Percentiles rank a stretch among this genome's conserved stretches.
phyloP scores from a whole-genome alignment of 2,888 invertebrate genomes.

The Rugalucina vietnamica region DNA sequence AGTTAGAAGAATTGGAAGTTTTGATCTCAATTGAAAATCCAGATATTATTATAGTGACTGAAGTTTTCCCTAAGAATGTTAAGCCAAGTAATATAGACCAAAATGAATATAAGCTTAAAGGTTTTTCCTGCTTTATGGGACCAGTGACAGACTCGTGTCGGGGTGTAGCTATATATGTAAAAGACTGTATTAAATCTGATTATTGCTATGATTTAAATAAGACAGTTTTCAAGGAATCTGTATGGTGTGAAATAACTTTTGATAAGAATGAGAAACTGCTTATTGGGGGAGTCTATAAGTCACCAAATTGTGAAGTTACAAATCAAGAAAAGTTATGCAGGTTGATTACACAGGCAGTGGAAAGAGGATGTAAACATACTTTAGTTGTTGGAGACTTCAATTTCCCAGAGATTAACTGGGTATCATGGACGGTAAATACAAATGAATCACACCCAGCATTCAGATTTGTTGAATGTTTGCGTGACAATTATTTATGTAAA shows the following conservation, averaged over 20 bases:
- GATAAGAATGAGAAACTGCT: background rate
- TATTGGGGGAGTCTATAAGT: constrained; percentile 17
- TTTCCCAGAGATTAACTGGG: constrained; percentile 25
- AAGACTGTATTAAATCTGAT: constrained; percentile 6
- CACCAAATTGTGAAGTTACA: background rate
- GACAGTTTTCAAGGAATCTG: constrained; percentile 9
- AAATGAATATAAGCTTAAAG: constrained; percentile 14
- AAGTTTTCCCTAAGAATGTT: constrained; percentile 5
- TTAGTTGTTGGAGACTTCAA: constrained; percentile 29
- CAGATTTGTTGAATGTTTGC: constrained; percentile 17
- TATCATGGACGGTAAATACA: background rate
- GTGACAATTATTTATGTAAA: constrained; percentile 18
- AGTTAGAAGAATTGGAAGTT: constrained; percentile 12
- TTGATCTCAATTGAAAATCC: background rate
- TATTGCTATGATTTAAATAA: constrained; percentile 1
- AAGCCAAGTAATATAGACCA: background rate
- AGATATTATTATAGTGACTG: constrained; percentile 1
- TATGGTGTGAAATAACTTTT: constrained; percentile 5
- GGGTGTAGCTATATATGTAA: constrained; percentile 19
- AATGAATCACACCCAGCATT: constrained; percentile 25
- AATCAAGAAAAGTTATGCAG: constrained; percentile 1
- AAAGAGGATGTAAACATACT: background rate
- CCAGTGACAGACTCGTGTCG: background rate
- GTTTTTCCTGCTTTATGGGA: background rate
- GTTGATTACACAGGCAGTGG: background rate